Base-by-base conservation (phyloP, 2,888 invertebrate species). In the Gymnosoma rotundatum region DNA sequence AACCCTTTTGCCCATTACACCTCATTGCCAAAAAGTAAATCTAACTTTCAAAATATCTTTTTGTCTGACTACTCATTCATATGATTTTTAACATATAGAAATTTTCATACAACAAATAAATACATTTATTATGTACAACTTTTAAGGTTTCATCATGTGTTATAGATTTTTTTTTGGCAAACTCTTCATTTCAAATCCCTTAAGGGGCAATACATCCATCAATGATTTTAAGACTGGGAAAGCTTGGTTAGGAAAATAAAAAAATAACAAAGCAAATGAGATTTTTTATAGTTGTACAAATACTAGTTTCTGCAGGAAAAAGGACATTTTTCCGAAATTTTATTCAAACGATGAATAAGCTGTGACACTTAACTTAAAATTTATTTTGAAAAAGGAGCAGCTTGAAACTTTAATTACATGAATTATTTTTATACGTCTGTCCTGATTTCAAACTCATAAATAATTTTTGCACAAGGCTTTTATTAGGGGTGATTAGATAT, bases 151-250 rank as follows among this genome's bases (percentile, higher is more conserved):
- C 60, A 61, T 73, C n/a, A 21, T 56, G 56, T 66, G 60, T 36
- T 74, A 50, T 6, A 1, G 42, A 12, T 21, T n/a, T 64, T 52
- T 69, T 25, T 50, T 14, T 25, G 52, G 1, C 6, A 32, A 48
- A 58, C n/a, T 69, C 48, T 81, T 60, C 48, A 64, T 63, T 69
- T 74, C 9, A 42, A 67, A 16, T 81, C 69, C 74, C 78, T 61
- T 52, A 60, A 50, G 84, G 67, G 78, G 73, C 74, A 60, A 14
- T 50, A 45, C 48, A 74, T 84, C 73, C 78, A 74, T 84, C 84
- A 78, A 60, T 74, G 60, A 70, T 54, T 52, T 70, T 48, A 64
- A 32, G 38, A 67, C 58, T 9, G 12, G 6, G 45, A 6, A 6
- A 2, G 25, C 25, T 25, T 25, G 25, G 25, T 25, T 42, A 21